phyloP scores from a whole-genome alignment of 1,140 invertebrate genomes.

The Trachymyrmex septentrionalis region DNA sequence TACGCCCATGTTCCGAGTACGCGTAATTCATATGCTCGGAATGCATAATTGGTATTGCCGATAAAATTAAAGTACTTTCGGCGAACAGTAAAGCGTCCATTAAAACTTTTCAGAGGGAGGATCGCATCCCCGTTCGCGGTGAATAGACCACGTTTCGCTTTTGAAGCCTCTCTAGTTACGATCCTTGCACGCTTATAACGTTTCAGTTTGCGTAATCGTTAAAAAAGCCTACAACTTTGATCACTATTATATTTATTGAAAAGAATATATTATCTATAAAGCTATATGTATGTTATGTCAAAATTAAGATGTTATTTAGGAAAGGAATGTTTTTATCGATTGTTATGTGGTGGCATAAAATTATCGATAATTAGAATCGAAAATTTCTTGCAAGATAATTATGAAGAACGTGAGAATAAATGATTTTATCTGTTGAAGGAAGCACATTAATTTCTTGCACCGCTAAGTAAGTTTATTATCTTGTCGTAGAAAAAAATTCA shows the following conservation, averaged over 20 bases:
- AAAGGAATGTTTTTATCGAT: neutral
- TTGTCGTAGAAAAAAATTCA: neutral
- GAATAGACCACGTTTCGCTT: conserved; percentile 64
- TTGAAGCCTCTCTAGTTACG: conserved; percentile 51
- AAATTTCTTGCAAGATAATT: neutral
- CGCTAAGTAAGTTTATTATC: conserved; percentile 40
- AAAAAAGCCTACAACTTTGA: conserved; percentile 3
- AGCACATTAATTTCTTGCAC: conserved; percentile 6
- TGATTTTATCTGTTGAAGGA: conserved; percentile 30
- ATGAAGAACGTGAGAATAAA: neutral
- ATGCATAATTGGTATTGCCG: conserved; percentile 72
- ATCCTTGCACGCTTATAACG: conserved; percentile 50
- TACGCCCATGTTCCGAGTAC: conserved; percentile 36
- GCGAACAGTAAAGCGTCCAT: conserved; percentile 71
- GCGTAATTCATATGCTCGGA: conserved; percentile 66
- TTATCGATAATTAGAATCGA: conserved; percentile 11
- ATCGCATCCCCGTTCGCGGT: conserved; percentile 40
- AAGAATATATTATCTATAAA: neutral
- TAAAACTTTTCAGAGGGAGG: conserved; percentile 67
- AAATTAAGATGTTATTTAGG: conserved; percentile 4
- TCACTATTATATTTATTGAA: neutral
- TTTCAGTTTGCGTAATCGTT: conserved; percentile 33
- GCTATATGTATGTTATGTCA: neutral
- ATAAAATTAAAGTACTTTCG: conserved; percentile 67
- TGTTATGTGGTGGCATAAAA: neutral